Evolutionary conservation across 2,888 invertebrate genomes (phyloP).

Genomic region (Sarcophaga carnaria): DNA sequence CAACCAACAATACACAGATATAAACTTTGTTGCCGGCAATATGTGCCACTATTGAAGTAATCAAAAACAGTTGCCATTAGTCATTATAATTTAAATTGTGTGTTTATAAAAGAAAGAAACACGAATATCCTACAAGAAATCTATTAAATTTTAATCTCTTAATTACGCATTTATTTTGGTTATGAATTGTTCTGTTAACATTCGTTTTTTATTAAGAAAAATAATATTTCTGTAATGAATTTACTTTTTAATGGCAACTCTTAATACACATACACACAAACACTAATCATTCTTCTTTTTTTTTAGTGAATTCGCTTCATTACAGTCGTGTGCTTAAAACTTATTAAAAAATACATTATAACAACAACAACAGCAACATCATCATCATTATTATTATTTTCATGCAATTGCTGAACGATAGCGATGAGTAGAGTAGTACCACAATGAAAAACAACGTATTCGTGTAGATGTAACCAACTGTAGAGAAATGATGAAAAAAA

Average conservation of each 20-base stretch:
- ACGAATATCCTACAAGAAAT: no score
- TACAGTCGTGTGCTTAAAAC: conserved; percentile 38
- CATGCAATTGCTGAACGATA: not conserved
- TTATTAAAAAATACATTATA: conserved; percentile 43
- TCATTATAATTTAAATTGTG: no score
- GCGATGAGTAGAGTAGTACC: not conserved
- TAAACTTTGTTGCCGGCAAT: conserved; percentile 31
- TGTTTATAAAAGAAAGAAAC: no score
- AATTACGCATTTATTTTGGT: not conserved
- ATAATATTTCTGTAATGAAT: not conserved
- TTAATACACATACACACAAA: not conserved
- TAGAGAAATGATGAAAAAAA: conserved; percentile 46
- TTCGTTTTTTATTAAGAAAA: not conserved
- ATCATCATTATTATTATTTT: no score
- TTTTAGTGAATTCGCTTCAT: conserved; percentile 21
- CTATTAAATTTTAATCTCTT: not conserved
- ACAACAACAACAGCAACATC: conserved; percentile 4
- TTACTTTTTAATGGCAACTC: not conserved
- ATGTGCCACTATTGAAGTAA: not conserved
- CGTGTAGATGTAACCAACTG: conserved; percentile 44
- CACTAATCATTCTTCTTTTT: not conserved
- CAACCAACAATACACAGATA: not conserved
- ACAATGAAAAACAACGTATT: conserved; percentile 8
- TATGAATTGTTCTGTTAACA: not conserved
- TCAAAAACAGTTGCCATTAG: not conserved